Evolutionary conservation across 2,888 invertebrate genomes (phyloP).

Genomic region (Ochlodes sylvanus): DNA sequence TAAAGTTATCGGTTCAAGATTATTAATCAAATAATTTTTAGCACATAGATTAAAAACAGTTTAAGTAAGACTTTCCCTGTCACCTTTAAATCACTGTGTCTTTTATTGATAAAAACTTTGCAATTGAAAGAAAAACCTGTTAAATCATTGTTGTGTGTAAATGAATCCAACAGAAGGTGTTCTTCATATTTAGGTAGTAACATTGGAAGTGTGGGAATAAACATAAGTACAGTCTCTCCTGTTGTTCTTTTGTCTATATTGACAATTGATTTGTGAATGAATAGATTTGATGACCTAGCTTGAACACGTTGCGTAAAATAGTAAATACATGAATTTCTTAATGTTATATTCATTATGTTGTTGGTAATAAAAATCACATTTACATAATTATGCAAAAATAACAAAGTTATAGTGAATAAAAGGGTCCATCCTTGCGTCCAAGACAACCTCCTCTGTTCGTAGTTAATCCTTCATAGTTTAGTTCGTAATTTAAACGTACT

Average conservation of each 20-base stretch:
- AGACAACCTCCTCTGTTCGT: too few relatives aligned
- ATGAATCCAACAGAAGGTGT: slow-evolving; percentile 16
- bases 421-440: too few relatives aligned
- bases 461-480: too few relatives aligned
- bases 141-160: slow-evolving; percentile 17
- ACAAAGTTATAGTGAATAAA: too few relatives aligned
- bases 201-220: slow-evolving; percentile 31
- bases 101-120: not conserved
- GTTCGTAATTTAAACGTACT: too few relatives aligned
- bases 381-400: too few relatives aligned
- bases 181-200: slow-evolving; percentile 1
- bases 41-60: not conserved
- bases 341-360: too few relatives aligned
- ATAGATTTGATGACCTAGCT: slow-evolving; percentile 3
- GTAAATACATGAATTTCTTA: too few relatives aligned
- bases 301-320: not conserved
- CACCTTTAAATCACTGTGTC: not conserved
- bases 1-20: not conserved
- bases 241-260: slow-evolving; percentile 29
- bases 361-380: too few relatives aligned
- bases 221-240: slow-evolving; percentile 9
- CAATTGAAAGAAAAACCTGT: slow-evolving; percentile 2
- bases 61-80: not conserved
- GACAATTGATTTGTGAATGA: slow-evolving; percentile 23
- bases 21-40: not conserved